A percentile compares a stretch with the other conserved stretches of the same genome.
Evolutionary conservation across 2,888 invertebrate genomes (phyloP).

Genomic region (Ceratothoa steindachneri): DNA sequence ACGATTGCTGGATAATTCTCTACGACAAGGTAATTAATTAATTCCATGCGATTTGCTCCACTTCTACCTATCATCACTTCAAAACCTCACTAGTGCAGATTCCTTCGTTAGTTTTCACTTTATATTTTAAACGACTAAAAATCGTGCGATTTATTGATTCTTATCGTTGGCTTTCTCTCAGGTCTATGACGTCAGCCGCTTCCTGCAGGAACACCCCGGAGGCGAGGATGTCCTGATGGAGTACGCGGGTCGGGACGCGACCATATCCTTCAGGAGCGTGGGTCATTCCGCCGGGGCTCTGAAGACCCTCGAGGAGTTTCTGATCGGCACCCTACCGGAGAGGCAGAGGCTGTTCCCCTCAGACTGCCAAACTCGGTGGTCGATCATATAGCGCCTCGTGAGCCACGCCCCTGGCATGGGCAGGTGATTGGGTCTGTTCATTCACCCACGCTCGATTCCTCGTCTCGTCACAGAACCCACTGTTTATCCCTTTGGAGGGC

Average conservation of each 20-base stretch:
- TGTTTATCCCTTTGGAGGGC: too few relatives aligned
- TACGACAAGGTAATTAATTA: constrained; percentile 60
- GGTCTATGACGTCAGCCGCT: constrained; percentile 75
- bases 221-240: constrained; percentile 76
- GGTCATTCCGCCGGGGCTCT: constrained; percentile 68
- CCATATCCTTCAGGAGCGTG: constrained; percentile 72
- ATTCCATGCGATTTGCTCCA: too few relatives aligned
- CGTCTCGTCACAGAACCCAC: too few relatives aligned
- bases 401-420: too few relatives aligned
- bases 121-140: too few relatives aligned
- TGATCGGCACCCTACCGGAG: constrained; percentile 71
- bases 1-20: constrained; percentile 81
- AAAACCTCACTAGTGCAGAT: too few relatives aligned
- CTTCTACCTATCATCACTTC: background rate
- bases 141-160: too few relatives aligned
- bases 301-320: constrained; percentile 64
- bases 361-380: constrained; percentile 23
- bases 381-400: background rate
- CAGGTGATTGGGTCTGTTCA: too few relatives aligned
- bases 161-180: too few relatives aligned
- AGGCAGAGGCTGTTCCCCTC: constrained; percentile 63
- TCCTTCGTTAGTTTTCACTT: too few relatives aligned
- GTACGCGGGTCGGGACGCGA: constrained; percentile 79
- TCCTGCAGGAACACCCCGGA: constrained; percentile 74
- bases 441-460: too few relatives aligned